Percentiles rank a stretch among this genome's conserved stretches.
Evolutionary conservation across 2,888 invertebrate species (phyloP).

Genomic region (Andricus curvator): DNA sequence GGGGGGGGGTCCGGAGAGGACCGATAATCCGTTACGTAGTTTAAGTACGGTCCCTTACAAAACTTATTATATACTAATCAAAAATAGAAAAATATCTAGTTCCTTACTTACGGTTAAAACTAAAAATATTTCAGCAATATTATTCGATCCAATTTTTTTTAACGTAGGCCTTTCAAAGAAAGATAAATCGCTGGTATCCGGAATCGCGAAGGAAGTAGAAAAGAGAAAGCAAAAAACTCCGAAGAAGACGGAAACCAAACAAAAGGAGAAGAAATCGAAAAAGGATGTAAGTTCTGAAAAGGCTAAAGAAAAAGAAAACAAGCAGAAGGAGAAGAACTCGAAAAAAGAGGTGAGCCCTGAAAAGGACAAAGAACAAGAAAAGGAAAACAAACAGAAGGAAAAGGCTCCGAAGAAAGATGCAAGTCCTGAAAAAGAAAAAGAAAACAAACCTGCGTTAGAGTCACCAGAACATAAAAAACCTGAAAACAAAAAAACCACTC

Average conservation of each 20-base stretch:
- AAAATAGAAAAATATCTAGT: too few relatives aligned
- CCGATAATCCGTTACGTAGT: too few relatives aligned
- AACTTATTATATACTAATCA: too few relatives aligned
- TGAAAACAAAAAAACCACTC: conserved; percentile 48
- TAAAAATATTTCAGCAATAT: too few relatives aligned
- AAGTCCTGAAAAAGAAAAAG: conserved; percentile 48
- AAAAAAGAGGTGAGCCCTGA: conserved; percentile 51
- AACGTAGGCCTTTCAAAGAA: conserved; percentile 13
- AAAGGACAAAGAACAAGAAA: conserved; percentile 44
- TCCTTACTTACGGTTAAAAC: too few relatives aligned
- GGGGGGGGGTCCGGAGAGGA: too few relatives aligned
- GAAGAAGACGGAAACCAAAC: conserved; percentile 28
- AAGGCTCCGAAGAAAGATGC: conserved; percentile 46
- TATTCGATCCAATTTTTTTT: not conserved
- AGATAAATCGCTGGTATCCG: conserved; percentile 41
- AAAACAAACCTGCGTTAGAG: conserved; percentile 53
- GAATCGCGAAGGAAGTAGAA: conserved; percentile 36
- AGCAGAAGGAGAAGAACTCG: not conserved
- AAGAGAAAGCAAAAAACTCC: conserved; percentile 33
- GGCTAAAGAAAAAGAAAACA: conserved; percentile 43
- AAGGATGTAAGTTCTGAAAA: conserved; percentile 46
- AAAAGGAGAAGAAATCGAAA: conserved; percentile 48
- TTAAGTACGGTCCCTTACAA: too few relatives aligned
- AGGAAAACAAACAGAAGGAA: not conserved
- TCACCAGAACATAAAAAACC: conserved; percentile 56